Conservation (phyloP, 1,140 invertebrate genomes). For the Drosophila asahinai region DNA sequence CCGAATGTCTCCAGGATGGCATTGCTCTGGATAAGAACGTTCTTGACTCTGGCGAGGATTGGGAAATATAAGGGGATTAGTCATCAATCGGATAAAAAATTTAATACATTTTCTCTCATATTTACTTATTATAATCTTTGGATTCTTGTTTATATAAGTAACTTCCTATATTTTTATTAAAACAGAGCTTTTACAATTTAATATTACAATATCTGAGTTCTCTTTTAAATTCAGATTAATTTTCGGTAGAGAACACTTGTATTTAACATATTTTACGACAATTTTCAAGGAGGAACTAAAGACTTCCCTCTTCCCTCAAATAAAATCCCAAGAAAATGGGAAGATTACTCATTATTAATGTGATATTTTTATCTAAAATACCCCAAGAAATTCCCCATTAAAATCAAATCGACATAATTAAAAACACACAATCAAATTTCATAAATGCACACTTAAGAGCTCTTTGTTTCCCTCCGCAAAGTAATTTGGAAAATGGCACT, state of each 20-base stretch:
- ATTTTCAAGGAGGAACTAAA: neutral
- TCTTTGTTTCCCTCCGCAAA: conserved; percentile 6
- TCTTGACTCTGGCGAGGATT: conserved; percentile 92
- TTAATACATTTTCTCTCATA: too few relatives aligned
- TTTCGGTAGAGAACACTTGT: too few relatives aligned
- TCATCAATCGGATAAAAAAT: neutral
- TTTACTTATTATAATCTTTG: too few relatives aligned
- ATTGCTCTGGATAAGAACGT: conserved; percentile 98
- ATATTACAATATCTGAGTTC: too few relatives aligned
- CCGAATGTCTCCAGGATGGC: conserved; percentile 98
- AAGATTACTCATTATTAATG: neutral
- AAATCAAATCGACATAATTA: conserved; percentile 30
- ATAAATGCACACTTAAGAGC: conserved; percentile 17
- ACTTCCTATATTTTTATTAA: too few relatives aligned
- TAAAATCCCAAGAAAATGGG: neutral
- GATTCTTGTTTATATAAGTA: too few relatives aligned
- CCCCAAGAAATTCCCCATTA: conserved; percentile 4
- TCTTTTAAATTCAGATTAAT: too few relatives aligned
- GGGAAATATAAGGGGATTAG: neutral
- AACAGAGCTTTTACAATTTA: too few relatives aligned
- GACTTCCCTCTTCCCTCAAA: neutral
- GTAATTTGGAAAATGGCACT: conserved; percentile 66
- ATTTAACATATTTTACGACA: too few relatives aligned
- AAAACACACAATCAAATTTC: conserved; percentile 28
- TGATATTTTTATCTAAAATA: neutral